A percentile compares a stretch with the other conserved stretches of the same genome.
These are phyloP conservation scores for Cephus runcator DNA, from an alignment of 2,888 invertebrate genomes.

Conservation along the genomic window DNA sequence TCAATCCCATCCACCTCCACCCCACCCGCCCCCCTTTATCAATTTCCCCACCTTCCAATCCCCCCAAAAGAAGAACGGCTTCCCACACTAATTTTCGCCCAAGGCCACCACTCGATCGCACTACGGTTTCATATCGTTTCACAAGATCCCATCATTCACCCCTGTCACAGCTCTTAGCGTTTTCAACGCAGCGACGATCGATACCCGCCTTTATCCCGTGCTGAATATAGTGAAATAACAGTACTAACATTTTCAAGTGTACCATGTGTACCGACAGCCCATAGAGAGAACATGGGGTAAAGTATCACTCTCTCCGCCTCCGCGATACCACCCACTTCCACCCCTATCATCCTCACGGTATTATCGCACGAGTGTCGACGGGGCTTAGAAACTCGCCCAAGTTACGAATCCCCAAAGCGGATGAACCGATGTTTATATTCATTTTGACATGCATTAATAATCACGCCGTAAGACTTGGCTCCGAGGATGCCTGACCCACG, in stretches of 20 bases:
- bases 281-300: not conserved
- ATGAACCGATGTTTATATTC: constrained; percentile 56
- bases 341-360: not conserved
- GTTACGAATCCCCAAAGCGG: constrained; percentile 37
- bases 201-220: not conserved
- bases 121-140: not conserved
- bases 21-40: too few species aligned
- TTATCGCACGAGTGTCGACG: not conserved
- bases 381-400: constrained; percentile 10
- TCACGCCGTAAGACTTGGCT: constrained; percentile 17
- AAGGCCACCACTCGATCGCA: not conserved
- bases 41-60: too few species aligned
- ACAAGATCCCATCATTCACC: not conserved
- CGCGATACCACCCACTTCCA: not conserved
- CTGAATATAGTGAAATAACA: not conserved
- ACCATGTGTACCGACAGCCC: not conserved
- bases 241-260: not conserved
- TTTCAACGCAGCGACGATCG: not conserved
- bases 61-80: not conserved
- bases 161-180: not conserved
- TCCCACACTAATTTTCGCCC: not conserved
- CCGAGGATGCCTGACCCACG: not conserved
- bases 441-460: constrained; percentile 53
- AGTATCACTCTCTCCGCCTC: not conserved
- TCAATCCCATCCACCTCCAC: too few species aligned